These are phyloP conservation scores for Sphaeridia pumilis DNA, from an alignment of 2,888 invertebrate genomes.

Conservation along the genomic window DNA sequence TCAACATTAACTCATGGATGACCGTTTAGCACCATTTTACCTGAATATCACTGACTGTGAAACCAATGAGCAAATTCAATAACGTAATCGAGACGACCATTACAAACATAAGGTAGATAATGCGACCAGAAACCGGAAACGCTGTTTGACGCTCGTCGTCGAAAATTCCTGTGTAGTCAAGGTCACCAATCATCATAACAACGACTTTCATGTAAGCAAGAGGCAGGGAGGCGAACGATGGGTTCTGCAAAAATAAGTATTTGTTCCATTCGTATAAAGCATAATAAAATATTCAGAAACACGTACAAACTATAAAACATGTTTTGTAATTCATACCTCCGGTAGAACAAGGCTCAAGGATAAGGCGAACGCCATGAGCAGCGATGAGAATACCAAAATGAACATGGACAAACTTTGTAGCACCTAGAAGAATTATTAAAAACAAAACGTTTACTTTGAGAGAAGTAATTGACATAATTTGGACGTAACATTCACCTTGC, in stretches of 20 bases:
- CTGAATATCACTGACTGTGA: slow-evolving; percentile 33
- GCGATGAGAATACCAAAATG: slow-evolving; percentile 12
- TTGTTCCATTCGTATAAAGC: neutral
- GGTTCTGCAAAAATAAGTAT: slow-evolving; percentile 17
- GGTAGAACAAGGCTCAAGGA: slow-evolving; percentile 11
- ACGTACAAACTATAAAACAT: neutral
- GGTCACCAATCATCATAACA: slow-evolving; percentile 30
- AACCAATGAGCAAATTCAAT: slow-evolving; percentile 31
- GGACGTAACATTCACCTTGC: no score
- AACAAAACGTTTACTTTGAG: neutral
- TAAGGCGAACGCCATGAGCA: slow-evolving; percentile 12
- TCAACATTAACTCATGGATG: neutral
- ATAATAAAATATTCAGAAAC: neutral
- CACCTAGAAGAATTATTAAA: neutral
- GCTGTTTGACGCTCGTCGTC: slow-evolving; percentile 12
- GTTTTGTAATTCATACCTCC: slow-evolving; percentile 6
- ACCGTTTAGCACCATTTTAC: slow-evolving; percentile 8
- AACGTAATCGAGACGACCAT: slow-evolving; percentile 29
- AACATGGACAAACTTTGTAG: slow-evolving; percentile 15
- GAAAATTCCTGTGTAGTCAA: slow-evolving; percentile 28
- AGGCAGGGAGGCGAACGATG: slow-evolving; percentile 19
- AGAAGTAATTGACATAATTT: no score
- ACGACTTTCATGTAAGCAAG: slow-evolving; percentile 27
- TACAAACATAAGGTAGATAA: slow-evolving; percentile 24
- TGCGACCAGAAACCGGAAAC: slow-evolving; percentile 24